Percentiles rank a stretch among this genome's conserved stretches.
Conservation (phyloP, 2,797 vertebrate genomes). For the Trachops cirrhosus region DNA sequence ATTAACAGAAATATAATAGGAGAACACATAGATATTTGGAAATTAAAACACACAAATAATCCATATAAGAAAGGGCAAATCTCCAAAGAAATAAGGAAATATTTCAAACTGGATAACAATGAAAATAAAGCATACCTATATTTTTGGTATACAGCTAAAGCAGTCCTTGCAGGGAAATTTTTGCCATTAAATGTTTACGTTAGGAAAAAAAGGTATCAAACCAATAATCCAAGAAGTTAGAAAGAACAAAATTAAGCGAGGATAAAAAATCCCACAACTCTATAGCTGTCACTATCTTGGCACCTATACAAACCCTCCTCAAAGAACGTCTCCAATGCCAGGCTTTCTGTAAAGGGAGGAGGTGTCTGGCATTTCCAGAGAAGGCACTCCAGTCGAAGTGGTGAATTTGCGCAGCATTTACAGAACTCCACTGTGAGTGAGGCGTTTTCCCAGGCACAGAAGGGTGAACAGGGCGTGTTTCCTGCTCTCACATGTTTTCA, state of each 20-base stretch:
- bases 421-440: background rate
- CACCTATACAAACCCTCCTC: background rate
- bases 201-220: background rate
- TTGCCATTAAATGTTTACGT: background rate
- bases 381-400: background rate
- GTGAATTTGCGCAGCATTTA: background rate
- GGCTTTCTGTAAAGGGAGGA: background rate
- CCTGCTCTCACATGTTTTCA: background rate
- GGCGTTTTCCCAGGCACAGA: background rate
- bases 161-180: background rate
- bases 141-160: background rate
- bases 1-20: background rate
- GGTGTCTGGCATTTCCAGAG: background rate
- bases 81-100: background rate
- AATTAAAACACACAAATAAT: background rate
- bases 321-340: background rate
- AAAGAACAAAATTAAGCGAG: background rate
- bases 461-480: background rate
- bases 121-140: background rate
- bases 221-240: background rate
- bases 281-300: background rate
- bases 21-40: background rate
- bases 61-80: background rate
- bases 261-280: background rate
- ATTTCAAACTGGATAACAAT: background rate